phyloP scores from a whole-genome alignment of 2,888 invertebrate species.

The Cosmia pyralina region DNA sequence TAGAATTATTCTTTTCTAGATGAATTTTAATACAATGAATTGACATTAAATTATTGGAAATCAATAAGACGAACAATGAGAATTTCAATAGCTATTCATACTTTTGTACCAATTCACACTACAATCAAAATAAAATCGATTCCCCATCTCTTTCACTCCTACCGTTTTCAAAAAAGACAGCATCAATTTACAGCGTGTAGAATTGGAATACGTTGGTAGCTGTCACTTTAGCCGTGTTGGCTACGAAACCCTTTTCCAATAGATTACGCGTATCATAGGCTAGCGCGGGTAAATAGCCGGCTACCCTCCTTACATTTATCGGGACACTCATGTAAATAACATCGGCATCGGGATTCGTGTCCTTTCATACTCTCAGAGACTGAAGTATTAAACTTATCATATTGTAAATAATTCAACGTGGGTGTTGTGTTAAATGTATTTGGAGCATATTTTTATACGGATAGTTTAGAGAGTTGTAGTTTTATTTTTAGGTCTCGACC shows the following conservation, averaged over 20 bases:
- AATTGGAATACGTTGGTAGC: constrained; percentile 64
- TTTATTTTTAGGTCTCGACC: neutral
- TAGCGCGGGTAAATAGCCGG: constrained; percentile 77
- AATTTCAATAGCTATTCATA: constrained; percentile 9
- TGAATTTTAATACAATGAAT: constrained; percentile 2
- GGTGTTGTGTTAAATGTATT: constrained; percentile 29
- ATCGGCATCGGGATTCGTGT: constrained; percentile 75
- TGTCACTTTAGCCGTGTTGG: constrained; percentile 66
- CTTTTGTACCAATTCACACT: constrained; percentile 13
- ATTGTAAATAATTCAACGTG: constrained; percentile 67
- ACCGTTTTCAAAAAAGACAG: constrained; percentile 56
- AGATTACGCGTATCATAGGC: constrained; percentile 85
- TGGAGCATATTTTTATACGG: neutral
- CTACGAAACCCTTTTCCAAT: constrained; percentile 80
- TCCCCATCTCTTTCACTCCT: constrained; percentile 26
- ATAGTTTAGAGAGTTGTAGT: neutral
- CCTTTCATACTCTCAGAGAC: constrained; percentile 72
- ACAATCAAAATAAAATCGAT: constrained; percentile 30
- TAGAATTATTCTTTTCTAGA: neutral
- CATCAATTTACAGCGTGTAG: constrained; percentile 59
- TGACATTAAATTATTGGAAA: neutral
- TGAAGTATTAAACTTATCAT: constrained; percentile 64
- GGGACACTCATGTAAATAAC: constrained; percentile 85
- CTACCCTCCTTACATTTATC: constrained; percentile 81
- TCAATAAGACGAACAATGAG: constrained; percentile 6